A percentile compares a stretch with the other conserved stretches of the same genome.
These are phyloP conservation scores for Unio delphinus DNA, from an alignment of 2,888 invertebrate genomes.

Conservation along the genomic window DNA sequence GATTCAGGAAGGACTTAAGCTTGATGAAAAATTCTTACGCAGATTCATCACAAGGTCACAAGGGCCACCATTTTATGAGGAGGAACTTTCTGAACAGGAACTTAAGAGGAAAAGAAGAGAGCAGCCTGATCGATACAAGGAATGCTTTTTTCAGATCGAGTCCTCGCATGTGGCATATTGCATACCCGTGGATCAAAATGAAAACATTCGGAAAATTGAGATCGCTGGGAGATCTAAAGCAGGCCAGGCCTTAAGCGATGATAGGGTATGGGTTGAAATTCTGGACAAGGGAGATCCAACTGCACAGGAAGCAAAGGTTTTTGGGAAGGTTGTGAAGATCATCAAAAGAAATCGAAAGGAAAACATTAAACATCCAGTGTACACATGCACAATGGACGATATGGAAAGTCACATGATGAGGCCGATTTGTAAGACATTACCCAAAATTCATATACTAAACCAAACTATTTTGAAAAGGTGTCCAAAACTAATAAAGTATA, in stretches of 20 bases:
- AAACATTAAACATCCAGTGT: conserved; percentile 33
- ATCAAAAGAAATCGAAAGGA: conserved; percentile 16
- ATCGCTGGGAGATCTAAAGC: conserved; percentile 40
- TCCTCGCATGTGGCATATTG: conserved; percentile 35
- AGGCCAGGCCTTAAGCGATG: conserved; percentile 39
- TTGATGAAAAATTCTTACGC: too few species aligned
- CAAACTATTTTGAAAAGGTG: conserved; percentile 6
- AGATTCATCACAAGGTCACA: too few species aligned
- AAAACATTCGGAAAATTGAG: conserved; percentile 22
- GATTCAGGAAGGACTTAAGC: too few species aligned
- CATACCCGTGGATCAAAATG: conserved; percentile 18
- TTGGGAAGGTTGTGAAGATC: conserved; percentile 12
- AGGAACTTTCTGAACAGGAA: neutral
- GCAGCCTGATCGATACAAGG: conserved; percentile 25
- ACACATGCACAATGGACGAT: conserved; percentile 41
- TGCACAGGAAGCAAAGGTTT: conserved; percentile 6
- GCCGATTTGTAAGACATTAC: conserved; percentile 34
- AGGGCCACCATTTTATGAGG: conserved; percentile 1
- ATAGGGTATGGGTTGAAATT: conserved; percentile 43
- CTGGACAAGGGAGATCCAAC: conserved; percentile 12
- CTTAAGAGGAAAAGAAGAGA: conserved; percentile 1
- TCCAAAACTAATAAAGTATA: conserved; percentile 1
- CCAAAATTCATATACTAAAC: conserved; percentile 13
- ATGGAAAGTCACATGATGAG: conserved; percentile 33
- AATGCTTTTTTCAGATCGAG: conserved; percentile 32